Conservation (phyloP, 2,113 vertebrate species). For the Hiodon alosoides region DNA sequence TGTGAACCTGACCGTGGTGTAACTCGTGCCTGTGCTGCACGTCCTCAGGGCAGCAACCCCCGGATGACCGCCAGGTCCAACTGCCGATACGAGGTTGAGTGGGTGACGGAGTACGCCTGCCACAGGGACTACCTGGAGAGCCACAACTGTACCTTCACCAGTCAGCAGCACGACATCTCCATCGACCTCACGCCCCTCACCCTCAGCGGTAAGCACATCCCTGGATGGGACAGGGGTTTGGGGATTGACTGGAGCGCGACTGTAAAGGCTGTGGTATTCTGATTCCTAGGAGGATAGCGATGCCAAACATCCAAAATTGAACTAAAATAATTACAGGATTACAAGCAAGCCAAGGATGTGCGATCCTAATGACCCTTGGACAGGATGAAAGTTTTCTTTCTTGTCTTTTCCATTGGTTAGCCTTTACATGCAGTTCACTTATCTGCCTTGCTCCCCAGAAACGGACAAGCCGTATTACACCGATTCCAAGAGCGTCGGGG, state of each 20-base stretch:
- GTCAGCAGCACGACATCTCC: slow-evolving; percentile 74
- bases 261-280: too few species aligned
- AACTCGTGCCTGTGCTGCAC: background rate
- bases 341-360: too few species aligned
- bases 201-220: slow-evolving; percentile 50
- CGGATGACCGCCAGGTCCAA: slow-evolving; percentile 77
- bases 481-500: slow-evolving; percentile 44
- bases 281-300: too few species aligned
- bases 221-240: background rate
- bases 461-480: slow-evolving; percentile 47
- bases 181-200: slow-evolving; percentile 78
- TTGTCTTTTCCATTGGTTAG: too few species aligned
- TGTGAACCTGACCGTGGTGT: background rate
- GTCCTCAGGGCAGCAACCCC: slow-evolving; percentile 71
- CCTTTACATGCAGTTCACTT: slow-evolving; percentile 1
- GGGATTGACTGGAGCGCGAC: background rate
- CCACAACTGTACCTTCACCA: slow-evolving; percentile 67
- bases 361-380: too few species aligned
- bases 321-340: too few species aligned
- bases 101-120: slow-evolving; percentile 92
- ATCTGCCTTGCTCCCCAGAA: slow-evolving; percentile 13
- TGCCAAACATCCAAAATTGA: too few species aligned
- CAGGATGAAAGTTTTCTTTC: too few species aligned
- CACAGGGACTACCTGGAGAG: slow-evolving; percentile 91
- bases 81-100: slow-evolving; percentile 88